A percentile compares a stretch with the other conserved stretches of the same genome.
Conservation (phyloP, 1,140 invertebrate species). For the Scaptomyza pallida region DNA sequence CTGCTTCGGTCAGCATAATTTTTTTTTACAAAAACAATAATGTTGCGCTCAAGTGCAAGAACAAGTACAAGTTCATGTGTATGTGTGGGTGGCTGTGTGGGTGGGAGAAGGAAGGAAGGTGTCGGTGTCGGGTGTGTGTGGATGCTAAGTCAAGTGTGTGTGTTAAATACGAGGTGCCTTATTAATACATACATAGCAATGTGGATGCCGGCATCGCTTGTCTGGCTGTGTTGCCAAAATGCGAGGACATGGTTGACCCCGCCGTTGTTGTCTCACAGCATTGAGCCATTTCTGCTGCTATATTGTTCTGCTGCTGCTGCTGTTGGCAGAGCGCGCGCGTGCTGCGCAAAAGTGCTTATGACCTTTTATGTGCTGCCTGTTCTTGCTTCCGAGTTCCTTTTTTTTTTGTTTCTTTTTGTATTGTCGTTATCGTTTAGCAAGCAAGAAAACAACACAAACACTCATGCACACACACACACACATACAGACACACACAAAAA, state of each 20-base stretch:
- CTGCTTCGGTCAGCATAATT: slow-evolving; percentile 28
- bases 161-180: slow-evolving; percentile 35
- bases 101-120: background rate
- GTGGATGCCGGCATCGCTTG: slow-evolving; percentile 15
- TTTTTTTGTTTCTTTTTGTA: too few relatives aligned
- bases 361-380: slow-evolving; percentile 4
- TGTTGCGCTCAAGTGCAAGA: slow-evolving; percentile 21
- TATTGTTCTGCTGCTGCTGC: background rate
- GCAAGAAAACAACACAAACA: background rate
- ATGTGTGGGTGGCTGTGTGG: background rate
- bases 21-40: slow-evolving; percentile 17
- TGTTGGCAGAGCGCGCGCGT: slow-evolving; percentile 19
- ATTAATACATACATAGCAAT: slow-evolving; percentile 41
- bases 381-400: slow-evolving; percentile 1
- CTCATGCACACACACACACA: slow-evolving; percentile 4
- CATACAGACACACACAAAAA: background rate
- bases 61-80: slow-evolving; percentile 30
- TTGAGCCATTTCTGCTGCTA: slow-evolving; percentile 52
- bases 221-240: slow-evolving; percentile 17
- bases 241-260: slow-evolving; percentile 34
- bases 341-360: slow-evolving; percentile 4
- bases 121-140: slow-evolving; percentile 10
- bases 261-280: slow-evolving; percentile 60
- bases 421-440: slow-evolving; percentile 3
- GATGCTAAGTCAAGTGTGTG: slow-evolving; percentile 14